A percentile compares a stretch with the other conserved stretches of the same genome.
Evolutionary conservation across 1,140 invertebrate species (phyloP).

Genomic region (Eulimnadia texana): DNA sequence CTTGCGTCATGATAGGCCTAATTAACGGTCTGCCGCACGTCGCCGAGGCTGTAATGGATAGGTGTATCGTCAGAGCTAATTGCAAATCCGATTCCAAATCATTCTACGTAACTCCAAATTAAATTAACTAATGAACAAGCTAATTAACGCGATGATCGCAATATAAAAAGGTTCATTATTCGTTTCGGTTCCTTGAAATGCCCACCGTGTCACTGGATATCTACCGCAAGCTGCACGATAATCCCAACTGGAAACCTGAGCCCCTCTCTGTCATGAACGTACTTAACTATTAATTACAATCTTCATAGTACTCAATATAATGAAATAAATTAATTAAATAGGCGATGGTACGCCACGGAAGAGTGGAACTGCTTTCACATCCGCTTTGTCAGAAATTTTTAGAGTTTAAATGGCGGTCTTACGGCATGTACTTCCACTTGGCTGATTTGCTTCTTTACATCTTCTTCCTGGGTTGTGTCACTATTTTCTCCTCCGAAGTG

Average conservation of each 20-base stretch:
- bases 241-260: slow-evolving; percentile 40
- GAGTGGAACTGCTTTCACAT: slow-evolving; percentile 63
- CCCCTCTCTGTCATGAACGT: slow-evolving; percentile 48
- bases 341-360: slow-evolving; percentile 64
- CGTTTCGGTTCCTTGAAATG: slow-evolving; percentile 14
- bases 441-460: slow-evolving; percentile 57
- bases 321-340: no score
- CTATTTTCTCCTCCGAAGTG: slow-evolving; percentile 43
- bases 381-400: slow-evolving; percentile 67
- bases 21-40: slow-evolving; percentile 62
- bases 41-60: slow-evolving; percentile 60
- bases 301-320: no score
- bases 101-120: slow-evolving; percentile 47
- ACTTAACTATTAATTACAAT: no score
- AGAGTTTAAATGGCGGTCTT: slow-evolving; percentile 76
- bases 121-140: not conserved
- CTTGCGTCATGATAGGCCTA: slow-evolving; percentile 55
- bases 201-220: slow-evolving; percentile 4
- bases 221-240: slow-evolving; percentile 34
- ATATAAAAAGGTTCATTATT: slow-evolving; percentile 3
- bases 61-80: slow-evolving; percentile 61
- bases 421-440: slow-evolving; percentile 69
- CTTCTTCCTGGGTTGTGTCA: slow-evolving; percentile 56
- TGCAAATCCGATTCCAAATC: slow-evolving; percentile 66
- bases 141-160: not conserved